Evolutionary conservation across 2,797 vertebrate genomes (phyloP), one percentile per base, ranked within the genome.

Genomic region (Atherinosoma microstoma): DNA sequence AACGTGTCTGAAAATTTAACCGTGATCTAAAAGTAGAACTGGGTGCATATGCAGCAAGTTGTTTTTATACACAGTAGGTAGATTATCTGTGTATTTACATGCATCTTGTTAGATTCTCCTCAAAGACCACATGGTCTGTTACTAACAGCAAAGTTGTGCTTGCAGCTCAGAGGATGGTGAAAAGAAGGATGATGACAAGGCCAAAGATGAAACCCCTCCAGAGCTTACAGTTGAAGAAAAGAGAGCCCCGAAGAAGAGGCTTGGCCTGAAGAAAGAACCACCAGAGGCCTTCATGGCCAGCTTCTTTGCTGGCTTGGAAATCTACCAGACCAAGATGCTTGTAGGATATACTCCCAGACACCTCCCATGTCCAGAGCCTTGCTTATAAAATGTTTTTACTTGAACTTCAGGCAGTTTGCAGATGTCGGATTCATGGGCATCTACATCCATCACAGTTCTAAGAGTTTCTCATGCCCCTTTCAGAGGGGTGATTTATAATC

Each of bases 271-370:
- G 87, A 93, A 95, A 58, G 96, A 97, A 64, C 94, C 95, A 38
- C 96, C 96, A 0, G 96, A 97, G 82, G 97, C 96, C 54, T 96
- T 98, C 90, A 98, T 95, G 95, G 97, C 96, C 45, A 97, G 97
- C 78, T 98, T 99, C 92, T 95, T 98, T 22, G 97, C 97, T 82
- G 96, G 96, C 75, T 86, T 99, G 84, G 97, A 99, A 84, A 87
- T 99, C 82, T 98, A 99, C 89, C 98, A 99, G 93, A 98, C 95
- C 62, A 99, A 98, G 92, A 95, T 96, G 89, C 94, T 99, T 92
- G 98, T 99, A 85, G 93, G 96, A 76, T 65, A 49, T 65, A 61
- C 16, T 3, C 56, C 68, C 20, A 34, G 6, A 60, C 3, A 15
- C 16, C 0, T 71, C 1, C 30, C 40, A 51, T 69, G 9, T 67